Evolutionary conservation across 2,797 vertebrate genomes (phyloP).

Genomic region (Monodelphis domestica): DNA sequence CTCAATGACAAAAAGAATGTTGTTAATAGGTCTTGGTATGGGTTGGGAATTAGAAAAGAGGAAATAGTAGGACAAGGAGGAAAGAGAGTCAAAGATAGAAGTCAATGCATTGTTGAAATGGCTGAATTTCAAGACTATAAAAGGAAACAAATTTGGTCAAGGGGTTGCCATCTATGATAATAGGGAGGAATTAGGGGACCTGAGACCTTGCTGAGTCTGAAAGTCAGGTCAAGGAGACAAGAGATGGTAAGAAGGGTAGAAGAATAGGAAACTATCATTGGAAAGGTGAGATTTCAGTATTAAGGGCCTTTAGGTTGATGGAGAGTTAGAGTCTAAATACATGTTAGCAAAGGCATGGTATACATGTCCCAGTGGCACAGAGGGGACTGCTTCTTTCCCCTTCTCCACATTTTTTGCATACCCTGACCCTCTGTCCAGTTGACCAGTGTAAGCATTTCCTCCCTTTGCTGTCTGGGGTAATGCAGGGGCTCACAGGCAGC

Average conservation of each 20-base stretch:
- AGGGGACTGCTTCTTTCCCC: too few relatives aligned
- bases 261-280: not conserved
- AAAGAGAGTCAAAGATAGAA: not conserved
- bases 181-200: not conserved
- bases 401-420: too few relatives aligned
- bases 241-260: not conserved
- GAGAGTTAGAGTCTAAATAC: not conserved
- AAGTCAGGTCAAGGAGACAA: not conserved
- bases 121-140: not conserved
- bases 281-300: not conserved
- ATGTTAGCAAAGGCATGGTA: too few relatives aligned
- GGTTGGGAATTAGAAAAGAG: not conserved
- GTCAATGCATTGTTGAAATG: not conserved
- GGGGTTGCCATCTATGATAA: not conserved
- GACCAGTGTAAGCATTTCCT: too few relatives aligned
- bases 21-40: not conserved
- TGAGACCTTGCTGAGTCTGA: not conserved
- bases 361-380: too few relatives aligned
- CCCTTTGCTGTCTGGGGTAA: too few relatives aligned
- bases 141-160: not conserved
- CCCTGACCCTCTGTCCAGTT: too few relatives aligned
- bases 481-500: too few relatives aligned
- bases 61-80: not conserved
- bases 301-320: not conserved
- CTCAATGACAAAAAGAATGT: not conserved